Base-by-base conservation (phyloP, 2,888 invertebrate genomes). In the Gnatocerus cornutus region DNA sequence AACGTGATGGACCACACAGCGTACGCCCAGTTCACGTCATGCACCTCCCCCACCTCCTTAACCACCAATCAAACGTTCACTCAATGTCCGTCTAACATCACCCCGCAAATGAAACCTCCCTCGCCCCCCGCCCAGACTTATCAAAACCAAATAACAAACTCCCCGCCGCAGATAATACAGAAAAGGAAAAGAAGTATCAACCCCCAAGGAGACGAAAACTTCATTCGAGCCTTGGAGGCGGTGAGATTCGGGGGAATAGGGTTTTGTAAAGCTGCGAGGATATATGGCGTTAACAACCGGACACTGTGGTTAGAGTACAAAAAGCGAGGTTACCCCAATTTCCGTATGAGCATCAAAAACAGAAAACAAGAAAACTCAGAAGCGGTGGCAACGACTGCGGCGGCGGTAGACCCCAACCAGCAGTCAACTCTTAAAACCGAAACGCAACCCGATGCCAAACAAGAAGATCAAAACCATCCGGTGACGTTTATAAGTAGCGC, bases 291-390 rank as follows among this genome's bases (percentile, higher is more conserved):
- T 10, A 94, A 94, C 84, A 94, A 94, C 84, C 88, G 94, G 65
- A 94, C 94, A 0, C 86, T 95, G 1, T 94, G 94, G 94, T 86
- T 94, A 39, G 94, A 94, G 81, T 94, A 94, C 82, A 94, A 93
- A 80, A 93, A 93, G 83, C 90, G 92, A 46, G 94, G 94, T 0
- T 94, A 94, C 83, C 93, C 93, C 0, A 92, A 93, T 78, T 92
- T 91, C 80, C 87, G 94, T 75, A 90, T 93, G 9, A 93, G 93
- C 81, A 90, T 93, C 74, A 93, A 93, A 80, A 91, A 90, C 74
- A 87, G 93, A 52, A 91, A 93, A 62, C 92, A 92, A 74, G 89
- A 62, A 41, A 52, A 52, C 29, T 39, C 29, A 88, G 80, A 85
- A 71, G 9, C 77, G 77, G 72, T 48, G 53, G 27, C 39, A 29